A percentile compares a stretch with the other conserved stretches of the same genome.
phyloP scores from a whole-genome alignment of 2,888 invertebrate genomes.

The Notodonta ziczac region DNA sequence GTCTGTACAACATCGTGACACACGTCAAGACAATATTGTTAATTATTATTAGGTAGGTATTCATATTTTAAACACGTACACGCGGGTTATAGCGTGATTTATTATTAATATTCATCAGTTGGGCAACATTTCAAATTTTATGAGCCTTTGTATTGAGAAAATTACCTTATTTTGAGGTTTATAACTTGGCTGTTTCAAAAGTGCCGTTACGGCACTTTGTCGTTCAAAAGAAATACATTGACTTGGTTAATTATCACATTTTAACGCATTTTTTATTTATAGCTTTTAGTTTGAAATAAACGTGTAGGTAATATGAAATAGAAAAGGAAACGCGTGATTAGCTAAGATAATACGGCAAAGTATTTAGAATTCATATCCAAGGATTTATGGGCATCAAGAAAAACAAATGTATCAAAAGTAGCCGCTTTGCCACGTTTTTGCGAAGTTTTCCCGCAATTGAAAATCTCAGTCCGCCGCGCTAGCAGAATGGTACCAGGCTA shows the following conservation, averaged over 20 bases:
- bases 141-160: slow-evolving; percentile 23
- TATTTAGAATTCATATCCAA: neutral
- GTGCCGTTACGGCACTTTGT: neutral
- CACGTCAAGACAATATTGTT: slow-evolving; percentile 8
- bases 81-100: slow-evolving; percentile 22
- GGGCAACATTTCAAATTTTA: slow-evolving; percentile 22
- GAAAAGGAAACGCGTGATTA: too few species aligned
- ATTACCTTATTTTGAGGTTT: slow-evolving; percentile 25
- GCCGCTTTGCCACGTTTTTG: neutral
- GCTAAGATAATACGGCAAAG: too few species aligned
- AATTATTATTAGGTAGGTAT: slow-evolving; percentile 33
- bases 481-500: slow-evolving; percentile 36
- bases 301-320: too few species aligned
- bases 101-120: slow-evolving; percentile 41
- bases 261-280: too few species aligned
- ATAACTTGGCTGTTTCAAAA: slow-evolving; percentile 9
- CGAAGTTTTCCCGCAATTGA: neutral
- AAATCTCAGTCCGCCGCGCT: neutral
- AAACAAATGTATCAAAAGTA: too few species aligned
- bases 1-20: slow-evolving; percentile 6
- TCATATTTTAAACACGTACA: slow-evolving; percentile 46
- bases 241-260: too few species aligned
- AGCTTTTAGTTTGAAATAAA: too few species aligned
- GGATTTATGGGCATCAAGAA: too few species aligned
- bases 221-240: too few species aligned